phyloP scores from a whole-genome alignment of 2,888 invertebrate genomes.

The Trisateles emortualis region DNA sequence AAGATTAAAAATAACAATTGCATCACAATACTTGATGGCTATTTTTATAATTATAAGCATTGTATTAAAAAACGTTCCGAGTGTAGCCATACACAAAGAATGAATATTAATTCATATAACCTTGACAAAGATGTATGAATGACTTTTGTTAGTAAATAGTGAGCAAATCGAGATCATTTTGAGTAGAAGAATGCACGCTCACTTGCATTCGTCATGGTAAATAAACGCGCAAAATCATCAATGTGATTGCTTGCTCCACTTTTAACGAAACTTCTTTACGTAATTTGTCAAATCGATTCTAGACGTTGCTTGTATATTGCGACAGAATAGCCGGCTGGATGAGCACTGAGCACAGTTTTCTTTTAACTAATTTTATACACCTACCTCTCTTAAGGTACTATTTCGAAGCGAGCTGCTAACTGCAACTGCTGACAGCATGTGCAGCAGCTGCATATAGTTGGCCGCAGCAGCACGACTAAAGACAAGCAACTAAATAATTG shows the following conservation, averaged over 20 bases:
- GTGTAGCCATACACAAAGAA: not conserved
- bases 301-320: slow-evolving; percentile 42
- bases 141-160: slow-evolving; percentile 46
- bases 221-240: slow-evolving; percentile 54
- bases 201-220: slow-evolving; percentile 59
- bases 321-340: slow-evolving; percentile 32
- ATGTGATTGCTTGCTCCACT: slow-evolving; percentile 60
- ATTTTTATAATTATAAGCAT: not conserved
- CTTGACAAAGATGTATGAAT: slow-evolving; percentile 43
- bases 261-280: slow-evolving; percentile 59
- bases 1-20: not conserved
- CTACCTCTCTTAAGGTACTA: no score
- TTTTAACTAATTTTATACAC: slow-evolving; percentile 26
- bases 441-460: no score
- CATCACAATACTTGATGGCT: not conserved
- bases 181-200: slow-evolving; percentile 48
- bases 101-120: slow-evolving; percentile 21
- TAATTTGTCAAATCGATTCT: slow-evolving; percentile 63
- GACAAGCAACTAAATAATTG: no score
- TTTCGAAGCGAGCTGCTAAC: no score
- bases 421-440: no score
- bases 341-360: slow-evolving; percentile 19
- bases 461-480: no score
- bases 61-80: not conserved
- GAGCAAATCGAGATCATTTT: slow-evolving; percentile 40